Evolutionary conservation across 2,797 vertebrate species (phyloP).

Genomic region (Antrozous pallidus): DNA sequence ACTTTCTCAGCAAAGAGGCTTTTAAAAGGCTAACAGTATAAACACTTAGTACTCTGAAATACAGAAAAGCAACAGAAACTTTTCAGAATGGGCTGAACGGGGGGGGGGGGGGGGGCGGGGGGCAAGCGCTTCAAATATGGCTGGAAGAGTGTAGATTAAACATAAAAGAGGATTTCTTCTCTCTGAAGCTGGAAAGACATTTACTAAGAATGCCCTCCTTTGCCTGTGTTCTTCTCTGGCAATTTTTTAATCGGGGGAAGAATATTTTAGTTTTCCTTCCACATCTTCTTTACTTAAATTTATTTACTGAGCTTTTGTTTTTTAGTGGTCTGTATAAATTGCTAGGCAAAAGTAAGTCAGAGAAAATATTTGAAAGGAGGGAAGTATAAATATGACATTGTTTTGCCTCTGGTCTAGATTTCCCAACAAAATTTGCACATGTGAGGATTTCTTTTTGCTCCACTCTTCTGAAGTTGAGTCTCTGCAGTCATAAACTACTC

Average conservation of each 20-base stretch:
- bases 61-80: neutral
- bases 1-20: neutral
- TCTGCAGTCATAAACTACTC: neutral
- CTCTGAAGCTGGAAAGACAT: neutral
- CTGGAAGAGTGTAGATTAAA: neutral
- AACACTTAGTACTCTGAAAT: neutral
- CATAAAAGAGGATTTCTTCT: neutral
- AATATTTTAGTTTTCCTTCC: neutral
- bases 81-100: neutral
- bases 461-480: neutral
- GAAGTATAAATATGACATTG: neutral
- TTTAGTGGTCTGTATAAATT: neutral
- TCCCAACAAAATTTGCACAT: neutral
- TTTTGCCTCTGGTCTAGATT: neutral
- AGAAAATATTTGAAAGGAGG: neutral
- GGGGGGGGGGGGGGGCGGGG: too few species aligned
- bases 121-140: neutral
- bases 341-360: neutral
- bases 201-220: neutral
- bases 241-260: neutral
- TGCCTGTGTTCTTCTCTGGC: neutral
- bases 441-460: neutral
- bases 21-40: neutral
- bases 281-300: neutral
- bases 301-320: neutral